Evolutionary conservation across 2,888 invertebrate species (phyloP), one percentile per base, ranked within the genome.

Genomic region (Emesis furor): DNA sequence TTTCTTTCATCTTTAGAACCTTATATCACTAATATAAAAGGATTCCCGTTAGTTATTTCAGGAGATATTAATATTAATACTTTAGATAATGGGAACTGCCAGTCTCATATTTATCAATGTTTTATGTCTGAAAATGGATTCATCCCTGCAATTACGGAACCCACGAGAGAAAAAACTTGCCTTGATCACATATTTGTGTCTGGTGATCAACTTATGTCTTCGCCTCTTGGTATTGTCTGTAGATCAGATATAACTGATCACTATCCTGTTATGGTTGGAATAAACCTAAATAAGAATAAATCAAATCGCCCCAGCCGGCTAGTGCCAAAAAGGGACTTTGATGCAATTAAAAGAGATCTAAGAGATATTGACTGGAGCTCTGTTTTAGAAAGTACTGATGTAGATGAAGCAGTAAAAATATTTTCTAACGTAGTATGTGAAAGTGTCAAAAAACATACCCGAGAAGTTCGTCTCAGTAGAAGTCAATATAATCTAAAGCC

Each of bases 161-260:
- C 69, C 12, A 76, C 76, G n/a, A 69, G 76, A 69, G 76, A 69
- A 32, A 37, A 39, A 3, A 8, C 76, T 0, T 76, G 59, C 35
- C 59, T 76, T 7, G 71, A 77, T 30, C 77, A 72, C n/a, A 77
- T 77, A 6, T 51, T 14, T 12, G 51, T 51, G n/a, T 51, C 51
- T 1, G n/a, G 51, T 3, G n/a, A n/a, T 51, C 4, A 14, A 4
- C n/a, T 12, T 2, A 51, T 4, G 1, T 14, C 14, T 12, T 10
- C 12, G 10, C 51, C 51, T 10, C 0, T 51, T 14, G 71, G 77
- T 8, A 1, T 77, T 59, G 77, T 77, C n/a, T 77, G 71, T 37
- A 72, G 6, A 3, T 35, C 51, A n/a, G 79, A 79, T 42, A 74
- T 81, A 39, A 73, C 81, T 2, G 81, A 77, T n/a, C 81, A 77